These are phyloP conservation scores for Sebastes steindachneri DNA, from an alignment of 2,797 vertebrate species.

Conservation along the genomic window DNA sequence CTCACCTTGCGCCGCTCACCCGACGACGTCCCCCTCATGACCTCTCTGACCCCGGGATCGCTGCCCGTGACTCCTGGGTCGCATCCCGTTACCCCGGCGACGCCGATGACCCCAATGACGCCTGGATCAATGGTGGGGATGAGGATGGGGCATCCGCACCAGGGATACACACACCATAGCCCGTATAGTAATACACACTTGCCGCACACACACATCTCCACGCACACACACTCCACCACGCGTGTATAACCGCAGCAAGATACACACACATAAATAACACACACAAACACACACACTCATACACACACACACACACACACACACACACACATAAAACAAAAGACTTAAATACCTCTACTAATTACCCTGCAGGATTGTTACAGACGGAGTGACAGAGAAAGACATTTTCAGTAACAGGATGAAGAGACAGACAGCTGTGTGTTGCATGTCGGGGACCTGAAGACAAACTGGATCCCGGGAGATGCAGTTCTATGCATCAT, in stretches of 20 bases:
- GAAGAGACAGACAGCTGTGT: constrained; percentile 75
- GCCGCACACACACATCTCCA: constrained; percentile 87
- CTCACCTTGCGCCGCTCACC: constrained; percentile 94
- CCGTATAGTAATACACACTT: constrained; percentile 94
- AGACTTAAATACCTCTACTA: constrained; percentile 83
- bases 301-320: constrained; percentile 7
- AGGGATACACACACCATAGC: constrained; percentile 92
- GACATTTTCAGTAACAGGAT: constrained; percentile 75
- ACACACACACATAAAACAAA: constrained; percentile 35
- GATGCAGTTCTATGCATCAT: constrained; percentile 76
- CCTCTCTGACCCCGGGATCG: constrained; percentile 87
- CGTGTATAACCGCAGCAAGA: constrained; percentile 89
- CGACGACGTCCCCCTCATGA: constrained; percentile 94
- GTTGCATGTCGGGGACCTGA: constrained; percentile 72
- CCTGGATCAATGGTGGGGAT: constrained; percentile 92
- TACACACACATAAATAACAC: constrained; percentile 50
- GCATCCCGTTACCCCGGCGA: constrained; percentile 77
- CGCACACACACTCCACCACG: constrained; percentile 97
- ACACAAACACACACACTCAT: constrained; percentile 5
- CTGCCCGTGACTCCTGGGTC: constrained; percentile 79
- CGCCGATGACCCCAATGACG: constrained; percentile 92
- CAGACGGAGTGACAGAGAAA: constrained; percentile 59
- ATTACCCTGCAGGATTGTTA: constrained; percentile 82
- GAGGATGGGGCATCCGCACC: constrained; percentile 90
- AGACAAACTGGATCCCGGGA: constrained; percentile 58